These are phyloP conservation scores for Pluvianellus socialis DNA, from an alignment of 2,113 vertebrate species.

Conservation along the genomic window DNA sequence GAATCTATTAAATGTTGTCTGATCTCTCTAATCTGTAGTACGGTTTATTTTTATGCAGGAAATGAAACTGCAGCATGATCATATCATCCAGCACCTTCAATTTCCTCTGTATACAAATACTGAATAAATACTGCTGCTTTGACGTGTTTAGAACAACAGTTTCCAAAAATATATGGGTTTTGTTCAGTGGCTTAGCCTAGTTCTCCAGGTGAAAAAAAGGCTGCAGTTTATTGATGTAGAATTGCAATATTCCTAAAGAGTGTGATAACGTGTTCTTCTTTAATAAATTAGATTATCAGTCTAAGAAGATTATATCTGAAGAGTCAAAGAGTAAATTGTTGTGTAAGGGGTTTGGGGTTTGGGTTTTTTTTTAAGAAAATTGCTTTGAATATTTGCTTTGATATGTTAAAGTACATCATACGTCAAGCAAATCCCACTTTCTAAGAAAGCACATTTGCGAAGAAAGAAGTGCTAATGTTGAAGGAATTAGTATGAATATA, in stretches of 20 bases:
- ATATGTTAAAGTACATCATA: background rate
- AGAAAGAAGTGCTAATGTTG: background rate
- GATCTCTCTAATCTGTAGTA: background rate
- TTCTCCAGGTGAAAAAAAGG: background rate
- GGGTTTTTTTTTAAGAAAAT: background rate
- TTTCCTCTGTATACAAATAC: background rate
- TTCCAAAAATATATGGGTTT: background rate
- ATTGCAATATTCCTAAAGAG: background rate
- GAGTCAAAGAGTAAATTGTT: background rate
- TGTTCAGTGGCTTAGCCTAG: background rate
- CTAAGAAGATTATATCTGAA: background rate
- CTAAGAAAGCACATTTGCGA: background rate
- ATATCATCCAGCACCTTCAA: background rate
- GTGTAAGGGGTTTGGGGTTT: rapidly evolving
- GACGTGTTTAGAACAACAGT: background rate
- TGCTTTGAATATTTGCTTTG: background rate
- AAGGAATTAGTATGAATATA: background rate
- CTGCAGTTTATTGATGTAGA: background rate
- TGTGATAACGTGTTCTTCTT: background rate
- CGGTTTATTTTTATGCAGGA: background rate
- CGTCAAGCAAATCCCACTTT: background rate
- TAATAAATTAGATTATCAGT: background rate
- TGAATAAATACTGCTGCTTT: background rate
- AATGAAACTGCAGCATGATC: background rate
- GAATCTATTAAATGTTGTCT: background rate